Conservation (phyloP, 2,888 invertebrate species). For the Busseola fusca region DNA sequence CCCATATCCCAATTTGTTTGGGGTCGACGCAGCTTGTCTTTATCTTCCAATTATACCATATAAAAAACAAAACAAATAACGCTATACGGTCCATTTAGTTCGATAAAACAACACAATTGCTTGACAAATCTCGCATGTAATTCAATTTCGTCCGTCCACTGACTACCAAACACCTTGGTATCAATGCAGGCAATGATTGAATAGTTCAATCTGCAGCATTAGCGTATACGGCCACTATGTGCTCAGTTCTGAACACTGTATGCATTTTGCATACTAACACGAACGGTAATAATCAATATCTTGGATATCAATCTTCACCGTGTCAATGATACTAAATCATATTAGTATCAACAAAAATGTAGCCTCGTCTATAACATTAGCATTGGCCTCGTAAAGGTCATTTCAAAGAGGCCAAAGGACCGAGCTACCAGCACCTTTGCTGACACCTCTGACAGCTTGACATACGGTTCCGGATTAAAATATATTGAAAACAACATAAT, state of each 20-base stretch:
- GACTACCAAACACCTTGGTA: no score
- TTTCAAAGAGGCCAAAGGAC: not conserved
- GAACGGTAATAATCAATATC: not conserved
- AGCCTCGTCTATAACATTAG: not conserved
- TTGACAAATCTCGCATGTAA: slow-evolving; percentile 4
- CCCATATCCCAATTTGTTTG: not conserved
- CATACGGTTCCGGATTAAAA: not conserved
- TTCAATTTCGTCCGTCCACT: not conserved
- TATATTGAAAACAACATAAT: not conserved
- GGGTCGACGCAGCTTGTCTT: not conserved
- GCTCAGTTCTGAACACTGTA: not conserved
- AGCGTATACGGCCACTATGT: not conserved
- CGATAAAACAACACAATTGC: not conserved
- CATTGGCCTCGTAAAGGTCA: not conserved
- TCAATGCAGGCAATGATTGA: slow-evolving; percentile 9
- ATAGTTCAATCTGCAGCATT: slow-evolving; percentile 19
- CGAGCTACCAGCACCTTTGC: not conserved
- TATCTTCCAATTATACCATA: not conserved
- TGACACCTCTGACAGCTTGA: no score
- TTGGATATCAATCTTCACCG: not conserved
- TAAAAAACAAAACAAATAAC: no score
- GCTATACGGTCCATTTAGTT: not conserved
- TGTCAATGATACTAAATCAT: not conserved
- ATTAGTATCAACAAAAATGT: not conserved
- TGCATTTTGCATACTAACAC: not conserved